Evolutionary conservation across 1,140 invertebrate species (phyloP), one percentile per base, ranked within the genome.

Genomic region (Tetragonula clypearis): DNA sequence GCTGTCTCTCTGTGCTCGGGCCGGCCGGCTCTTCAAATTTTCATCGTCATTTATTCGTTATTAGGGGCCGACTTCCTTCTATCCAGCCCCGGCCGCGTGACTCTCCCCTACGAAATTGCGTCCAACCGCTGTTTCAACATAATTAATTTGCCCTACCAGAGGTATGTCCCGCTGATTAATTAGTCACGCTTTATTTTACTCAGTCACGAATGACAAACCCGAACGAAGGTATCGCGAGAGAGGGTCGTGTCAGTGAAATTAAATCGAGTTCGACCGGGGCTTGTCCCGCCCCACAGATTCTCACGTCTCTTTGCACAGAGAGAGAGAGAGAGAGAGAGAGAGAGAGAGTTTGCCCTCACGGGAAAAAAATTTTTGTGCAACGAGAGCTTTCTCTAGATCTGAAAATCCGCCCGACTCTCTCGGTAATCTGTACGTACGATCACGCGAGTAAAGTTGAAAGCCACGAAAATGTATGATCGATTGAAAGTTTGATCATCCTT

Each of bases 31-130:
- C 9, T n/a, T 84, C 41, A 84, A 84, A 84, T 65, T 84, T 84
- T 84, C 82, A 84, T 84, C 41, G 76, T 79, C 82, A 73, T 84
- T 84, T 84, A 84, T 84, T 79, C 82, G 76, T 84, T 84, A 84
- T 84, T 84, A 78, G 69, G 41, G 49, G 49, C 65, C n/a, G 53
- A 23, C 53, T 75, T 19, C 0, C 30, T 73, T 14, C n/a, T 41
- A 30, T 30, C 55, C 9, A 0, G 19, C 62, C 49, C 26, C 35
- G 23, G 11, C 60, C 60, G 23, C 60, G 23, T 23, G 60, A 49
- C 41, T 49, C 41, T 49, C 56, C 30, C 30, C 1, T 58, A 49
- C 41, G 3, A 49, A 83, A 78, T 58, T 77, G 41, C 41, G n/a
- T 19, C 41, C 65, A 8, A 30, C 19, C 41, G 19, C 14, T 41